Percentiles rank a stretch among this genome's conserved stretches.
Conservation (phyloP, 30 jellyfish, hydroid and myxozoan genomes). For the Hydra vulgaris region DNA sequence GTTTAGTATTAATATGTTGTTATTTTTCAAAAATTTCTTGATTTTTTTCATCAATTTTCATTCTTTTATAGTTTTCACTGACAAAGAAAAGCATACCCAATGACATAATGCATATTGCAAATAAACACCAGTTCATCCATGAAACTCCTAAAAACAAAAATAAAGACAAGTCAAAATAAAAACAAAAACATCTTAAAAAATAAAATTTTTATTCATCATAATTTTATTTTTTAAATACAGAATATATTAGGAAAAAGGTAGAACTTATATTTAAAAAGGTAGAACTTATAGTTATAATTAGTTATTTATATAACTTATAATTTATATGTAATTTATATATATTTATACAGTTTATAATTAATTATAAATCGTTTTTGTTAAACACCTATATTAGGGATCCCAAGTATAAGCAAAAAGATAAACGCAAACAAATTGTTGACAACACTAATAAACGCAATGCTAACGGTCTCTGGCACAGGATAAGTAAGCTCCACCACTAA, state of each 20-base stretch:
- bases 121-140: conserved; percentile 31
- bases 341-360: background rate
- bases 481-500: conserved; percentile 29
- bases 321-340: too few species aligned
- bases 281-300: too few species aligned
- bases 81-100: background rate
- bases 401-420: conserved; percentile 20
- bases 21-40: background rate
- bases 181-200: background rate
- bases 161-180: background rate
- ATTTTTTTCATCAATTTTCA: background rate
- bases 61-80: conserved; percentile 9
- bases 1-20: too few species aligned
- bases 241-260: too few species aligned
- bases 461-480: conserved; percentile 42
- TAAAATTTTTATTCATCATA: too few species aligned
- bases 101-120: conserved; percentile 1
- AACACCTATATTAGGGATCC: conserved; percentile 27
- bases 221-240: too few species aligned
- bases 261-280: background rate
- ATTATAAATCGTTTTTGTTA: background rate
- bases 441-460: conserved; percentile 34
- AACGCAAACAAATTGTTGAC: conserved; percentile 27
- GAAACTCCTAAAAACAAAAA: conserved; percentile 1
- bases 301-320: too few species aligned